Evolutionary conservation across 2,797 vertebrate genomes (phyloP).

Genomic region (Rousettus madagascariensis): DNA sequence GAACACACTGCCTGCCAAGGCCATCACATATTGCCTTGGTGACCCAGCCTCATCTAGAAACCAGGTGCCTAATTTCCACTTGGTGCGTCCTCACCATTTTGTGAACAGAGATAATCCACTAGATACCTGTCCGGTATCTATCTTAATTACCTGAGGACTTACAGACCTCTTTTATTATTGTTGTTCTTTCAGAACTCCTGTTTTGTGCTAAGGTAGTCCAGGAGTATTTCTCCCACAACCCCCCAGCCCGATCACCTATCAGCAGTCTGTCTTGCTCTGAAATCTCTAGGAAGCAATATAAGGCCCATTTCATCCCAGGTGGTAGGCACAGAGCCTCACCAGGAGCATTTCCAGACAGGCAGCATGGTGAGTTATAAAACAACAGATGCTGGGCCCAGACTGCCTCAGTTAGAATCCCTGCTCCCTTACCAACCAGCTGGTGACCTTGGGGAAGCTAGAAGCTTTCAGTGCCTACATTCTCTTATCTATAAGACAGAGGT

Average conservation of each 20-base stretch:
- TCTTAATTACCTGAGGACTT: neutral
- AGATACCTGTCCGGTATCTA: neutral
- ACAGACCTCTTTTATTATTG: neutral
- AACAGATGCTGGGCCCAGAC: neutral
- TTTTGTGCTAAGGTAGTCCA: neutral
- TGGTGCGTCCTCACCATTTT: neutral
- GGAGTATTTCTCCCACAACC: neutral
- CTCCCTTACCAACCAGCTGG: neutral
- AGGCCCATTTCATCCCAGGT: neutral
- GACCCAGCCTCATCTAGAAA: neutral
- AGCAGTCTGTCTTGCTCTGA: neutral
- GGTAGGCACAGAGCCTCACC: neutral
- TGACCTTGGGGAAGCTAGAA: neutral
- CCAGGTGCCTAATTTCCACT: neutral
- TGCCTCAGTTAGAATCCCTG: neutral
- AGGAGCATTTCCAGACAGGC: neutral
- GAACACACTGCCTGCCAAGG: neutral
- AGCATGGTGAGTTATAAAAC: neutral
- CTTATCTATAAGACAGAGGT: neutral
- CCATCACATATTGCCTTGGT: neutral
- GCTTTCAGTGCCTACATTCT: neutral
- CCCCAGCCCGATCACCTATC: neutral
- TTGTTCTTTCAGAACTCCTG: neutral
- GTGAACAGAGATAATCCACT: neutral
- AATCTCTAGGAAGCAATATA: neutral